Evolutionary conservation across 2,797 vertebrate species (phyloP).

Genomic region (Sebastes jordani): DNA sequence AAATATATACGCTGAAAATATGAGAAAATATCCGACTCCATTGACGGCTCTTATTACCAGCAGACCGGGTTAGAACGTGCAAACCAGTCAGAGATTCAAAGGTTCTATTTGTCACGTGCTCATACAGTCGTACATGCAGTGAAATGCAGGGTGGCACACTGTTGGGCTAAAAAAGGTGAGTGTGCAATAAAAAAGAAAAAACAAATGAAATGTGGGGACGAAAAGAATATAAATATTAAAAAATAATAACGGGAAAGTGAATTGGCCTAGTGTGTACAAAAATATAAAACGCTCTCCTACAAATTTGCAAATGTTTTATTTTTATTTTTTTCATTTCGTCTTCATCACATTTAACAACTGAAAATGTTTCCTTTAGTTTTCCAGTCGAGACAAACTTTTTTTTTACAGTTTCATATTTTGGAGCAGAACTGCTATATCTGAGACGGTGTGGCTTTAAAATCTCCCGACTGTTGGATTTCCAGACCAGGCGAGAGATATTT

Average conservation of each 20-base stretch:
- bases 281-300: background rate
- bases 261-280: background rate
- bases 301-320: background rate
- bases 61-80: too few relatives aligned
- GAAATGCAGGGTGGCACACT: too few relatives aligned
- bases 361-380: background rate
- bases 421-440: background rate
- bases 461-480: constrained; percentile 13
- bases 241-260: background rate
- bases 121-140: too few relatives aligned
- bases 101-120: too few relatives aligned
- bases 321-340: background rate
- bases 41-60: too few relatives aligned
- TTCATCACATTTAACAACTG: background rate
- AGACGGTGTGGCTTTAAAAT: constrained; percentile 22
- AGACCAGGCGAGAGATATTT: constrained; percentile 22
- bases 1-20: too few relatives aligned
- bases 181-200: too few relatives aligned
- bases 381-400: background rate
- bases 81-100: too few relatives aligned
- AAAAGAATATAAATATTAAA: too few relatives aligned
- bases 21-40: too few relatives aligned
- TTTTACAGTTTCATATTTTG: background rate
- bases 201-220: too few relatives aligned
- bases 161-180: too few relatives aligned